Evolutionary conservation across 2,888 invertebrate genomes (phyloP).

Genomic region (Congeria kusceri): DNA sequence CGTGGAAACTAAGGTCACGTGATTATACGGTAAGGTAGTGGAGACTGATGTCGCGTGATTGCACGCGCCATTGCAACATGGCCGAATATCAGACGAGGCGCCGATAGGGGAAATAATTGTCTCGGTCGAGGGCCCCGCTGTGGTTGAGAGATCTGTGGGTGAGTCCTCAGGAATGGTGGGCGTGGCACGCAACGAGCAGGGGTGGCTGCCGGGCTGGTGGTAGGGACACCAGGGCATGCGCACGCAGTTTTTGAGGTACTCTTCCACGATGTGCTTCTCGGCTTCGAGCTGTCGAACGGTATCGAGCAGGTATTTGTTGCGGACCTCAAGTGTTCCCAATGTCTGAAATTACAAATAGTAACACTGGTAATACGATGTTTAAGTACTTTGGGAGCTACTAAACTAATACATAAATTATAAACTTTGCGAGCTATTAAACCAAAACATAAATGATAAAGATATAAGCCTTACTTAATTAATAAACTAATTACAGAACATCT

Average conservation of each 20-base stretch:
- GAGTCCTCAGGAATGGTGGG: conserved; percentile 34
- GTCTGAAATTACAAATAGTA: conserved; percentile 52
- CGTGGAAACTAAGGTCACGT: background rate
- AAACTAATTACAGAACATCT: too few relatives aligned
- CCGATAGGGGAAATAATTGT: background rate
- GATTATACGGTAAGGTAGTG: background rate
- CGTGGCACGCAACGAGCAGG: background rate
- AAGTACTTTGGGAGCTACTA: too few relatives aligned
- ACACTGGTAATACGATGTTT: too few relatives aligned
- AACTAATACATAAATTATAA: too few relatives aligned
- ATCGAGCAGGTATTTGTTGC: conserved; percentile 62
- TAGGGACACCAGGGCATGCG: conserved; percentile 65
- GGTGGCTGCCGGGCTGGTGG: conserved; percentile 43
- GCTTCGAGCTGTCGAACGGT: conserved; percentile 66
- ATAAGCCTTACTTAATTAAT: too few relatives aligned
- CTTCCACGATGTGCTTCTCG: conserved; percentile 70
- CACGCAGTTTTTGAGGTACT: conserved; percentile 64
- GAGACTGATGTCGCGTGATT: background rate
- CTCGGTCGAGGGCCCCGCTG: too few relatives aligned
- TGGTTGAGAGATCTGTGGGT: background rate
- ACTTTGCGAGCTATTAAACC: too few relatives aligned
- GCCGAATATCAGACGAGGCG: background rate
- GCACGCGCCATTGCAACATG: background rate
- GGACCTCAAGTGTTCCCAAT: conserved; percentile 62
- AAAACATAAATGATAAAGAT: too few relatives aligned